Percentiles rank a stretch among this genome's conserved stretches.
These are phyloP conservation scores for Drosophila nigritarsus DNA, from an alignment of 2,888 invertebrate genomes.

Conservation along the genomic window DNA sequence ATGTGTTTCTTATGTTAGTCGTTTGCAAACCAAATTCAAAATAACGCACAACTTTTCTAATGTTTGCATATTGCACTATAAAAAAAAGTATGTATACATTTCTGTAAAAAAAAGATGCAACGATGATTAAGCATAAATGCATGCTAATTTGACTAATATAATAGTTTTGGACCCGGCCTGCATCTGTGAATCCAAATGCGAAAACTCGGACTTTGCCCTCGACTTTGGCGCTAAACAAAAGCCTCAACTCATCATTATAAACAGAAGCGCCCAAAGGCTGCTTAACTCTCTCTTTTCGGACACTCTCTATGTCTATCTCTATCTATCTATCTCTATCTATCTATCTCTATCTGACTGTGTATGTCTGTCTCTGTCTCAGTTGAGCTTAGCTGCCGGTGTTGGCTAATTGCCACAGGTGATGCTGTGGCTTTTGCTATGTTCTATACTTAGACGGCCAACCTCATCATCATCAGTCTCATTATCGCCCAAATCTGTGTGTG, in stretches of 20 bases:
- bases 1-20: no score
- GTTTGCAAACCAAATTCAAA: background rate
- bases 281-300: background rate
- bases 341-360: background rate
- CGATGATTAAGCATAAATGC: background rate
- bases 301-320: background rate
- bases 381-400: conserved; percentile 11
- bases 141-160: background rate
- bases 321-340: background rate
- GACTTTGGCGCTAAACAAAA: conserved; percentile 21
- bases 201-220: conserved; percentile 13
- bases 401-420: conserved; percentile 23
- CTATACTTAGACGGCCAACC: conserved; percentile 49
- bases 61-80: background rate
- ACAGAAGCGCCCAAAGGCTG: conserved; percentile 1
- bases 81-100: background rate
- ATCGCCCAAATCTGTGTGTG: background rate
- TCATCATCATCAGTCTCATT: conserved; percentile 32
- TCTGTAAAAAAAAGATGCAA: background rate
- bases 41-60: background rate
- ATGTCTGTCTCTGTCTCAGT: background rate
- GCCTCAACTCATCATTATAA: conserved; percentile 30
- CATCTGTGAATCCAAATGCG: background rate
- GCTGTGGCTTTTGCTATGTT: conserved; percentile 21
- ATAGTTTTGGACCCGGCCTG: background rate